Evolutionary conservation across 1,140 invertebrate species (phyloP).

Genomic region (Drosophila simulans): DNA sequence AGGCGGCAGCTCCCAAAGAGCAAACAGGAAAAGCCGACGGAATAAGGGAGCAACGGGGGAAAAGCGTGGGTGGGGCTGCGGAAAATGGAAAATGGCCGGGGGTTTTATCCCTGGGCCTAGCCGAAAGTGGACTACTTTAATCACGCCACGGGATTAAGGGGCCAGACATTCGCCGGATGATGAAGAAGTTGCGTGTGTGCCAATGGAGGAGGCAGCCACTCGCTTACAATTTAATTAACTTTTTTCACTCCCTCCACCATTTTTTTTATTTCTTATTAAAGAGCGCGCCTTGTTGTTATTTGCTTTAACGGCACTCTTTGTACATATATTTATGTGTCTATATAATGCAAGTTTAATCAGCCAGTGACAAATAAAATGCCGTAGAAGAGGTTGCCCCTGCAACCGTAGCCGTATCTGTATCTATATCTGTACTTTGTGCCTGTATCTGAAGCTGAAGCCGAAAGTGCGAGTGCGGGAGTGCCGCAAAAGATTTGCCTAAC

Average conservation of each 20-base stretch:
- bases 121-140: conserved; percentile 74
- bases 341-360: conserved; percentile 81
- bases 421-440: background rate
- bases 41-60: background rate
- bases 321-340: conserved; percentile 40
- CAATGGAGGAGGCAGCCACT: conserved; percentile 11
- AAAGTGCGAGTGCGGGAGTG: conserved; percentile 17
- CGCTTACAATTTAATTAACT: conserved; percentile 80
- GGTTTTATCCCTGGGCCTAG: conserved; percentile 33
- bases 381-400: conserved; percentile 37
- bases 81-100: conserved; percentile 3
- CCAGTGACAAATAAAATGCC: conserved; percentile 61
- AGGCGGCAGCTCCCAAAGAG: conserved; percentile 46
- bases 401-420: conserved; percentile 11
- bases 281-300: conserved; percentile 63
- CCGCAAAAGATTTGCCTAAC: conserved; percentile 70
- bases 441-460: conserved; percentile 21
- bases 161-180: conserved; percentile 58
- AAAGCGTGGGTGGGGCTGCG: background rate
- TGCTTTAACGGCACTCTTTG: conserved; percentile 78
- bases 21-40: conserved; percentile 38
- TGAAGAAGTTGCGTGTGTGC: conserved; percentile 77
- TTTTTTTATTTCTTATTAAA: conserved; percentile 75
- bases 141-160: conserved; percentile 81
- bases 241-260: conserved; percentile 19